Conservation (phyloP, 2,797 vertebrate genomes). For the Pseudocheirus occidentalis region DNA sequence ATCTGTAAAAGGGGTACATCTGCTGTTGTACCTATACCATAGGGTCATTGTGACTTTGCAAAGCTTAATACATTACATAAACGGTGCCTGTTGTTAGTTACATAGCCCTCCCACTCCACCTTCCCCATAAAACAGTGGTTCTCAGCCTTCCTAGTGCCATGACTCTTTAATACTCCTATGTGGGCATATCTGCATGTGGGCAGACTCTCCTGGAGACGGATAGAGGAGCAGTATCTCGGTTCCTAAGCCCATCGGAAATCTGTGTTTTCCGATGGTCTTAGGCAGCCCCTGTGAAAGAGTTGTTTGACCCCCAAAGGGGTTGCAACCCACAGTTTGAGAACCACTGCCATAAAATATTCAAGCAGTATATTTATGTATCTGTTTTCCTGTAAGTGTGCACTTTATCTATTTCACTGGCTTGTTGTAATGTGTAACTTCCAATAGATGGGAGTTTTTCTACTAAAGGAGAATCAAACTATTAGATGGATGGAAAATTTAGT, state of each 20-base stretch:
- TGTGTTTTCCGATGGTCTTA: too few relatives aligned
- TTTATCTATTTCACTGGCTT: not conserved
- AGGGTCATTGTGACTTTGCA: not conserved
- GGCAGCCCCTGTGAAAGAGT: too few relatives aligned
- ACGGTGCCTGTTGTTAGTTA: not conserved
- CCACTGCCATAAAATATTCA: not conserved
- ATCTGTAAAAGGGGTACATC: not conserved
- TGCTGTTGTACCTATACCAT: not conserved
- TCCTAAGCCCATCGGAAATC: too few relatives aligned
- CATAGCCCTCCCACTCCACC: not conserved
- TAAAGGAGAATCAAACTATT: not conserved
- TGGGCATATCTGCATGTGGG: too few relatives aligned
- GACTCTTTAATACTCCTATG: too few relatives aligned
- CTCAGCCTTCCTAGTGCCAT: too few relatives aligned
- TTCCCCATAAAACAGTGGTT: too few relatives aligned
- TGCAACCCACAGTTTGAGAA: too few relatives aligned
- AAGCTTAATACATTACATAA: not conserved
- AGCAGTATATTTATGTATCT: not conserved
- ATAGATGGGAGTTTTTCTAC: constrained; percentile 7
- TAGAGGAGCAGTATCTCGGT: too few relatives aligned
- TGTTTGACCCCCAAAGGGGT: too few relatives aligned
- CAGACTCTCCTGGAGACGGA: too few relatives aligned
- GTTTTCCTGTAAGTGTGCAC: not conserved
- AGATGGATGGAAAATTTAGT: not conserved
- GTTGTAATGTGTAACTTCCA: constrained; percentile 24